Evolutionary conservation across 2,888 invertebrate genomes (phyloP).

Genomic region (Myathropa florea): DNA sequence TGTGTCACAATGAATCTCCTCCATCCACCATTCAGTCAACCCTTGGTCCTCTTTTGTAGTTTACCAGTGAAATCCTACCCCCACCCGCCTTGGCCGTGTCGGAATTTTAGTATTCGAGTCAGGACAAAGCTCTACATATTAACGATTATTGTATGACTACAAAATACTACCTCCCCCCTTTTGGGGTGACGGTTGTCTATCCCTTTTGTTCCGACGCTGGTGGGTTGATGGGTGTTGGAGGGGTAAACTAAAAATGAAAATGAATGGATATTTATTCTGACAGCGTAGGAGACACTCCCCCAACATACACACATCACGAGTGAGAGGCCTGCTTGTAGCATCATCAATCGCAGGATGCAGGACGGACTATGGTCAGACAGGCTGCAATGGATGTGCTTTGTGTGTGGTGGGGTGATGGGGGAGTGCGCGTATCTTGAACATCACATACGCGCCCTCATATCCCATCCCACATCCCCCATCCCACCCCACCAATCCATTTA

Average conservation of each 20-base stretch:
- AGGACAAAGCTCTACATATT: conserved; percentile 62
- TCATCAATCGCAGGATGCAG: conserved; percentile 61
- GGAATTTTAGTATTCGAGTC: conserved; percentile 62
- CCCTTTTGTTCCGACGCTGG: conserved; percentile 24
- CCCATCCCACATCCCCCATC: background rate
- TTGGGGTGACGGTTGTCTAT: background rate
- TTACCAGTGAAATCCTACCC: background rate
- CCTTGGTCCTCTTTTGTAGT: background rate
- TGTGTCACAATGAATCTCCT: conserved; percentile 41
- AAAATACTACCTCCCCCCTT: conserved; percentile 51
- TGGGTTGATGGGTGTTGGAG: background rate
- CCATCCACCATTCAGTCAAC: background rate
- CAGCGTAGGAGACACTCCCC: conserved; percentile 30
- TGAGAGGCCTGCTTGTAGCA: conserved; percentile 33
- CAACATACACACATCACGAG: background rate
- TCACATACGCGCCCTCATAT: background rate
- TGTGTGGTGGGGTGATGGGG: background rate
- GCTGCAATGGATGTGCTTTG: conserved; percentile 45
- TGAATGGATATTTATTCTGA: conserved; percentile 57
- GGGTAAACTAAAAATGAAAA: conserved; percentile 42
- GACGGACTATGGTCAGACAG: conserved; percentile 34
- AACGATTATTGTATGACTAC: conserved; percentile 68
- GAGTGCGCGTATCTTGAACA: background rate
- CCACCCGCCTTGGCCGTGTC: conserved; percentile 6
- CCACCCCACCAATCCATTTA: background rate